Percentiles rank a stretch among this genome's conserved stretches.
phyloP scores from a whole-genome alignment of 2,797 vertebrate genomes.

The Tauraco hartlaubi region DNA sequence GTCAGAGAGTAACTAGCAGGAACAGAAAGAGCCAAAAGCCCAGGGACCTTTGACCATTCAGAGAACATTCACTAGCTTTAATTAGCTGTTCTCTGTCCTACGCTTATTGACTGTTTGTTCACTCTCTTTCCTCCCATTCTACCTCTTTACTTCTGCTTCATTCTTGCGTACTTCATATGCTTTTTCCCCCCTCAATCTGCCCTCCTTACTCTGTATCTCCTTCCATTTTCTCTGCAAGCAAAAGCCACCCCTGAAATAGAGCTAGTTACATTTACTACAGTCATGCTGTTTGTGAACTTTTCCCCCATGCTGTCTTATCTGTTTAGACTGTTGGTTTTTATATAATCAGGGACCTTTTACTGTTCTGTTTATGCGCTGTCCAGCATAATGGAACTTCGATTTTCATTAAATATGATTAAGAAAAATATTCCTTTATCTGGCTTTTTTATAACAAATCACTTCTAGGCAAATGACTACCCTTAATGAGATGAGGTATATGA shows the following conservation, averaged over 20 bases:
- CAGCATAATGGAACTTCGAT: not conserved
- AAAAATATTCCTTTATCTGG: not conserved
- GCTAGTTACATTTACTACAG: not conserved
- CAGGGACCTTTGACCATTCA: constrained; percentile 40
- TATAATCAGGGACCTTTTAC: not conserved
- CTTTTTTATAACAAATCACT: not conserved
- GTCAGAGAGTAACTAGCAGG: not conserved
- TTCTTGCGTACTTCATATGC: not conserved
- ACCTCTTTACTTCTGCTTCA: not conserved
- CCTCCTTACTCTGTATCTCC: not conserved
- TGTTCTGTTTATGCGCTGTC: not conserved
- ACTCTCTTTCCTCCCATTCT: not conserved
- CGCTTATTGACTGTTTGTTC: not conserved
- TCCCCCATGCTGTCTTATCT: not conserved
- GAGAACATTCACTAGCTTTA: constrained; percentile 1
- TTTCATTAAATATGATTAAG: not conserved
- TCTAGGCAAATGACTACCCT: not conserved
- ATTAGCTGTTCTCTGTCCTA: not conserved
- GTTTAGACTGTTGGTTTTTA: not conserved
- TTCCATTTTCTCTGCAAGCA: not conserved
- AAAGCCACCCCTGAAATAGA: not conserved
- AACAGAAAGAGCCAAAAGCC: constrained; percentile 8
- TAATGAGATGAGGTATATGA: not conserved
- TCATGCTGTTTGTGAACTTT: constrained; percentile 46
- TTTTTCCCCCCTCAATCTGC: not conserved